Evolutionary conservation across 2,888 invertebrate genomes (phyloP).

Genomic region (Steinernema hermaphroditum): DNA sequence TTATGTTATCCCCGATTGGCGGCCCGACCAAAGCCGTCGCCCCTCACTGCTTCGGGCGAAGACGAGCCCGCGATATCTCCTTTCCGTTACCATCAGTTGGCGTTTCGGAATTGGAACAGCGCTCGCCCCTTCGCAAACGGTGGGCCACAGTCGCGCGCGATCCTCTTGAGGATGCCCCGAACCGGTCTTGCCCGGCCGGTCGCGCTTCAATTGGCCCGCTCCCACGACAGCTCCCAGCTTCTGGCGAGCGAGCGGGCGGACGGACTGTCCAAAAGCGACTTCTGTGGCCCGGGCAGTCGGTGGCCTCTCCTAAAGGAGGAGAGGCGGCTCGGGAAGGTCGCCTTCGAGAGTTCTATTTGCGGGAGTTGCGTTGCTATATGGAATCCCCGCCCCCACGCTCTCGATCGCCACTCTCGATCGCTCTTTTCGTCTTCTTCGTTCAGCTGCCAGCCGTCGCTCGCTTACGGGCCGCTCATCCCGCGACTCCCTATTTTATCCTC

Average conservation of each 20-base stretch:
- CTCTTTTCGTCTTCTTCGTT: constrained; percentile 27
- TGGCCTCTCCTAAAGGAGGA: not conserved
- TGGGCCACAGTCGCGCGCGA: constrained; percentile 7
- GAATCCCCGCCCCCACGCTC: constrained; percentile 24
- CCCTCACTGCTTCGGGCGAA: not conserved
- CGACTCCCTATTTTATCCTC: constrained; percentile 27
- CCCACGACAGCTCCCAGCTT: not conserved
- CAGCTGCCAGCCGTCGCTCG: constrained; percentile 24
- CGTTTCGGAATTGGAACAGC: constrained; percentile 26
- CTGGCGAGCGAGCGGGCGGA: not conserved
- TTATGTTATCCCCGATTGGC: constrained; percentile 30
- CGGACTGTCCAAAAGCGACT: not conserved
- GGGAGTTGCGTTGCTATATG: constrained; percentile 28
- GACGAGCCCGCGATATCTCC: constrained; percentile 21
- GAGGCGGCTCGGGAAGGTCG: not conserved
- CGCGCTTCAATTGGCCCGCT: constrained; percentile 22
- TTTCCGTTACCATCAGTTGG: constrained; percentile 8
- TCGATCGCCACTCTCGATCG: constrained; percentile 29
- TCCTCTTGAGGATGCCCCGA: constrained; percentile 21
- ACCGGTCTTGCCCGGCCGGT: not conserved
- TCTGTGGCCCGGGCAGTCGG: not conserved
- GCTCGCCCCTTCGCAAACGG: constrained; percentile 7
- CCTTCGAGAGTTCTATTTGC: constrained; percentile 24
- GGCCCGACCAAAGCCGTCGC: constrained; percentile 19
- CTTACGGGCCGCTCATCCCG: constrained; percentile 27